Percentiles rank a stretch among this genome's conserved stretches.
Evolutionary conservation across 2,797 vertebrate genomes (phyloP).

Genomic region (Cottoperca gobio): DNA sequence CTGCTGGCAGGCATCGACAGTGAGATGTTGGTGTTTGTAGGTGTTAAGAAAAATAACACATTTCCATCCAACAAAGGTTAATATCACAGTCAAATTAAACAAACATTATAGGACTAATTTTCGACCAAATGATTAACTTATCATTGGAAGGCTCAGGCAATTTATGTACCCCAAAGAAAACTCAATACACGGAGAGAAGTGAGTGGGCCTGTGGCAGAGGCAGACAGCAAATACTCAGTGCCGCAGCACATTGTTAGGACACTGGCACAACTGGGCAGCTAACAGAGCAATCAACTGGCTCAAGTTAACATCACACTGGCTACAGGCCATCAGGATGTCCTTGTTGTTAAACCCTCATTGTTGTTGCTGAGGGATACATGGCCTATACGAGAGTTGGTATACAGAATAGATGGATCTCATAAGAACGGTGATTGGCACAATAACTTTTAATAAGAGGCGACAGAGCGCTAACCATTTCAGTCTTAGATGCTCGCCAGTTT

Average conservation of each 20-base stretch:
- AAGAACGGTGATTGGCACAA: neutral
- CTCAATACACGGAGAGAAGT: neutral
- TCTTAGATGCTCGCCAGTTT: constrained; percentile 2
- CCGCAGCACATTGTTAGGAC: constrained; percentile 28
- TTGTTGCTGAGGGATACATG: constrained; percentile 7
- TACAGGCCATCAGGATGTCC: constrained; percentile 15
- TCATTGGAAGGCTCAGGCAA: neutral
- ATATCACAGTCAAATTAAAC: constrained; percentile 2
- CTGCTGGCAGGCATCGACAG: neutral
- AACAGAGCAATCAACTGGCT: constrained; percentile 26
- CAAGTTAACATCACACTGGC: constrained; percentile 44
- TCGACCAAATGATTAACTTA: neutral
- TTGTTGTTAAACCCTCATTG: constrained; percentile 16
- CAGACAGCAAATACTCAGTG: constrained; percentile 10
- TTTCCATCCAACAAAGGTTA: neutral
- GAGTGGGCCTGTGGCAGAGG: neutral
- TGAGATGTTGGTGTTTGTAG: constrained; percentile 4
- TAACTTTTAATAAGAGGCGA: constrained; percentile 11
- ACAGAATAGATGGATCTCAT: neutral
- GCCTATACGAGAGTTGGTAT: neutral
- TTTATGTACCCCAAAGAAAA: neutral
- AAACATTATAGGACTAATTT: constrained; percentile 7
- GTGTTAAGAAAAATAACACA: constrained; percentile 17
- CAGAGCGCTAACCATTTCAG: constrained; percentile 14
- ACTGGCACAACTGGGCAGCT: constrained; percentile 36